These are phyloP conservation scores for Lycaon pictus DNA, from an alignment of 2,113 vertebrate species.

Conservation along the genomic window DNA sequence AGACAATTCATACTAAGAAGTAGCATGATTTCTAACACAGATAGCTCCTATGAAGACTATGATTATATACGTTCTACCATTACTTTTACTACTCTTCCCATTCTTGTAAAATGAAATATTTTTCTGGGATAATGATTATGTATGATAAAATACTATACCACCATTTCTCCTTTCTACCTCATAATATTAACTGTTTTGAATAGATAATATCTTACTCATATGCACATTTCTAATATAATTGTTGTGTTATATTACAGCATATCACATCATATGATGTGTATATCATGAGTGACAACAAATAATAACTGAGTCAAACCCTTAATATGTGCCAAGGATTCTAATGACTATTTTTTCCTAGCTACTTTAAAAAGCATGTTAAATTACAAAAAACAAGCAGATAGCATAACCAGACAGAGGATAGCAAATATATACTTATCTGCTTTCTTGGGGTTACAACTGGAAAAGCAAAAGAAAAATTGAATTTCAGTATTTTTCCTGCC, in stretches of 20 bases:
- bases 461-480: background rate
- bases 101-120: background rate
- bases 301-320: background rate
- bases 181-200: background rate
- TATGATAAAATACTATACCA: background rate
- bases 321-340: background rate
- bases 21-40: background rate
- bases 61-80: background rate
- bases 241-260: background rate
- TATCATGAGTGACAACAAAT: background rate
- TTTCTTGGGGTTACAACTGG: background rate
- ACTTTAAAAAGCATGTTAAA: background rate
- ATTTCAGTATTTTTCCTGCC: background rate
- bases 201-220: background rate
- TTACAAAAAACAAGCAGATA: background rate
- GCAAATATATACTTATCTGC: background rate
- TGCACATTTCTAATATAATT: background rate
- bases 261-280: background rate
- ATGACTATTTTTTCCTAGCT: background rate
- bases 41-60: background rate
- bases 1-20: background rate
- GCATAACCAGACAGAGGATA: background rate
- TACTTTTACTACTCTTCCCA: background rate
- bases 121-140: background rate
- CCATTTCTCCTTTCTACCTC: background rate